phyloP scores from a whole-genome alignment of 2,888 invertebrate genomes.

The Priocnemis perturbator region DNA sequence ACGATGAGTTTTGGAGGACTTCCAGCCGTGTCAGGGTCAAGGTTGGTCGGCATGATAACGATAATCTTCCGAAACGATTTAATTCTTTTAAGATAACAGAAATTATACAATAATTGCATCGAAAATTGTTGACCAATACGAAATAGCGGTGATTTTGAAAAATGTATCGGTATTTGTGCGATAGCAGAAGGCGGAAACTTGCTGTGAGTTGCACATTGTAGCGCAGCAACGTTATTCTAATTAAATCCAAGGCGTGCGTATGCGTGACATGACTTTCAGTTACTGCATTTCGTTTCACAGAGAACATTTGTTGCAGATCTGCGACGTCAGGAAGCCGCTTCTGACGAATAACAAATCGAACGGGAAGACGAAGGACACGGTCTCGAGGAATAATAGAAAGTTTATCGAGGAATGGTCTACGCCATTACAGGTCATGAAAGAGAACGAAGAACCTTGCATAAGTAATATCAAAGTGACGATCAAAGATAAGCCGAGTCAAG shows the following conservation, averaged over 20 bases:
- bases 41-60: slow-evolving; percentile 17
- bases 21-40: slow-evolving; percentile 43
- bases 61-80: too few relatives aligned
- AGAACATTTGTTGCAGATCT: too few relatives aligned
- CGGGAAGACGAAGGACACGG: background rate
- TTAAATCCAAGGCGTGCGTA: too few relatives aligned
- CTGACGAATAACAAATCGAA: too few relatives aligned
- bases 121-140: background rate
- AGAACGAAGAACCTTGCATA: slow-evolving; percentile 27
- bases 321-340: too few relatives aligned
- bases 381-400: background rate
- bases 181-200: too few relatives aligned
- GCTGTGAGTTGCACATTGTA: too few relatives aligned
- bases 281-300: too few relatives aligned
- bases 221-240: too few relatives aligned
- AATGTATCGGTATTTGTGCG: background rate
- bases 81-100: too few relatives aligned
- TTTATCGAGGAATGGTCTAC: slow-evolving; percentile 6
- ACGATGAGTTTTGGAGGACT: slow-evolving; percentile 60
- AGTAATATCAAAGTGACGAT: slow-evolving; percentile 65
- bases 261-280: too few relatives aligned
- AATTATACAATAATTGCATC: too few relatives aligned
- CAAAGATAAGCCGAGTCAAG: slow-evolving; percentile 58
- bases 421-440: background rate
- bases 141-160: background rate